These are phyloP conservation scores for Chiloscyllium plagiosum DNA, from an alignment of 2,113 vertebrate genomes.

Conservation along the genomic window DNA sequence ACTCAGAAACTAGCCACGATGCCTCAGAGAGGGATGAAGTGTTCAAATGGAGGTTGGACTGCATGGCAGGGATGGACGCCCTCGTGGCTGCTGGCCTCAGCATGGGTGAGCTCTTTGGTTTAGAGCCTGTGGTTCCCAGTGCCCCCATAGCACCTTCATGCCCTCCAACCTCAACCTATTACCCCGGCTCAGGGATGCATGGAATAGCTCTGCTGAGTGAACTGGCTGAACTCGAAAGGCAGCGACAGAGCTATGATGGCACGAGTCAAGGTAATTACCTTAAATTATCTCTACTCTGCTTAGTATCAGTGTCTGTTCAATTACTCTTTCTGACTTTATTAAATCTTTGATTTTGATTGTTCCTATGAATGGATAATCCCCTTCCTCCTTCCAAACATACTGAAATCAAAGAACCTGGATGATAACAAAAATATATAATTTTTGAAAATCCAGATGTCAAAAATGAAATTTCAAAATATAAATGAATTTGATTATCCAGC, in stretches of 20 bases:
- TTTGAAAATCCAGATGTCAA: neutral
- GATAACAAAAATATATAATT: neutral
- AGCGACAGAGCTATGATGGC: constrained; percentile 50
- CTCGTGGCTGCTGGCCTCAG: constrained; percentile 80
- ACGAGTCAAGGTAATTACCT: constrained; percentile 59
- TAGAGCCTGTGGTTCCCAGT: constrained; percentile 40
- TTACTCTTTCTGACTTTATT: neutral
- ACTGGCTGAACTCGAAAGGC: constrained; percentile 80
- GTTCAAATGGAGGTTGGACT: constrained; percentile 48
- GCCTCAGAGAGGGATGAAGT: constrained; percentile 30
- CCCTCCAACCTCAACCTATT: constrained; percentile 43
- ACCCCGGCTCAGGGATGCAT: constrained; percentile 58
- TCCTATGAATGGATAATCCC: neutral
- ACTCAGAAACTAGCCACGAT: constrained; percentile 37
- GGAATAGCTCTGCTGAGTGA: constrained; percentile 90
- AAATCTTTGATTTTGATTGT: neutral
- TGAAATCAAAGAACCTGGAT: neutral
- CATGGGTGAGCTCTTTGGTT: constrained; percentile 61
- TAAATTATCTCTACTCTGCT: neutral
- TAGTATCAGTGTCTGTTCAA: neutral
- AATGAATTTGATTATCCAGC: neutral
- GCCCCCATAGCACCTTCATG: constrained; percentile 38
- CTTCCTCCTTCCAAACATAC: neutral
- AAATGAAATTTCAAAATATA: neutral
- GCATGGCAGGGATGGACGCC: constrained; percentile 74